Evolutionary conservation across 2,113 vertebrate species (phyloP), one percentile per base, ranked within the genome.

Genomic region (Clupea harengus): DNA sequence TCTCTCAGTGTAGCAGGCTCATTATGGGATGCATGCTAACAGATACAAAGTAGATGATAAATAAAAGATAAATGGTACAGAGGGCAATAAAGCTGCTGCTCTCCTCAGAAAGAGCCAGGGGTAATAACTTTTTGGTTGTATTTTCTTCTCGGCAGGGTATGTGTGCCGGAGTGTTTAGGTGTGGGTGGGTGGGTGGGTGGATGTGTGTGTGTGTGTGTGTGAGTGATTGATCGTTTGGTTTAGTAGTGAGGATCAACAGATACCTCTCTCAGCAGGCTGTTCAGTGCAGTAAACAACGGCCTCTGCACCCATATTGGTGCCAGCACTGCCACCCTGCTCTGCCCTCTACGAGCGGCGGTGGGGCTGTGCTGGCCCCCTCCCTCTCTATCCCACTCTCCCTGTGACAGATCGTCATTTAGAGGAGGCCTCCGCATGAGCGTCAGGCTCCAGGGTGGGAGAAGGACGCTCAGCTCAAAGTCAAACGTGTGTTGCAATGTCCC

Each of bases 1-100:
- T 89, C 82, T 89, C 84, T 89, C 86, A 83, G 84, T 90, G 28
- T 45, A 91, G 85, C 86, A 87, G 82, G 84, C 84, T 91, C 90
- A 93, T 92, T 89, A 90, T 87, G 83, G 87, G 72, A 88, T 89
- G 81, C 84, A 88, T 85, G 85, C 83, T 86, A 32, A 81, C 54
- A 88, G 86, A 89, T 91, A 85, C 90, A 90, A 91, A 84, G 80
- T 39, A 4, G 7, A 3, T n/a, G n/a, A n/a, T n/a, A n/a, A n/a
- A n/a, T n/a, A n/a, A n/a, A n/a, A n/a, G n/a, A n/a, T n/a, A n/a
- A n/a, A 47, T 89, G 82, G 86, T 75, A 89, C 46, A 46, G 67
- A 83, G 72, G 86, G 90, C 85, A 83, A 82, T 81, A 91, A 87
- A 88, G 54, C 81, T 67, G 9, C 6, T 82, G n/a, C 86, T 32